A percentile compares a stretch with the other conserved stretches of the same genome.
Conservation (phyloP, 1,140 invertebrate genomes). For the Microvelia longipes region DNA sequence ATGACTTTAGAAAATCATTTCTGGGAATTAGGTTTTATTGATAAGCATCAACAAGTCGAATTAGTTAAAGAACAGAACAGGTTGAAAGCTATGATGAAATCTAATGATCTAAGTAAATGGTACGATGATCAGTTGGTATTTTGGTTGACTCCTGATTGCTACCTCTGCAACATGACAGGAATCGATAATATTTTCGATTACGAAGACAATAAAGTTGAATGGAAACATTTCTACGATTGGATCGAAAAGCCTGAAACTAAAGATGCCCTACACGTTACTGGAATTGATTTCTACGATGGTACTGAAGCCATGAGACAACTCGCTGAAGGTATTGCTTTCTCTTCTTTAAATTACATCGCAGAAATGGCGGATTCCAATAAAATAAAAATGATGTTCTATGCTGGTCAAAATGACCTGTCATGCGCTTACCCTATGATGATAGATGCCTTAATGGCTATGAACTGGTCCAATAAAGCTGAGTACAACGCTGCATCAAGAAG, state of each 20-base stretch:
- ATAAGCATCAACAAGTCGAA: constrained; percentile 13
- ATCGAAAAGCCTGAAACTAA: not conserved
- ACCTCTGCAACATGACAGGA: not conserved
- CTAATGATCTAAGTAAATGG: not conserved
- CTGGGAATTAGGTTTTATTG: constrained; percentile 49
- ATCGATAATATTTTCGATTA: not conserved
- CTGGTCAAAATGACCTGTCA: not conserved
- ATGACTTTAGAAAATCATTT: constrained; percentile 60
- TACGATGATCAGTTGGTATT: not conserved
- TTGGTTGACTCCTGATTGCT: not conserved
- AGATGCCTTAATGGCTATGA: not conserved
- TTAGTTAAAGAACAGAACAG: constrained; percentile 11
- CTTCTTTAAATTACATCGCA: too few species aligned
- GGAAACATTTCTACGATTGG: not conserved
- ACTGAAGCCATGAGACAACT: constrained; percentile 49
- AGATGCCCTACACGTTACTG: not conserved
- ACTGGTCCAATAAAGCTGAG: not conserved
- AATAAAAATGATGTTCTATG: constrained; percentile 25
- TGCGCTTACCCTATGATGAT: not conserved
- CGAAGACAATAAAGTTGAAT: not conserved
- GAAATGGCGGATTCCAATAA: constrained; percentile 59
- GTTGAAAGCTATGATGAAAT: not conserved
- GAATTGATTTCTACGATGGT: constrained; percentile 29
- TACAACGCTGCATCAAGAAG: not conserved
- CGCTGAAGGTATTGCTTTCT: constrained; percentile 60